A percentile compares a stretch with the other conserved stretches of the same genome.
Evolutionary conservation across 2,113 vertebrate genomes (phyloP).

Genomic region (Ctenodactylus gundi): DNA sequence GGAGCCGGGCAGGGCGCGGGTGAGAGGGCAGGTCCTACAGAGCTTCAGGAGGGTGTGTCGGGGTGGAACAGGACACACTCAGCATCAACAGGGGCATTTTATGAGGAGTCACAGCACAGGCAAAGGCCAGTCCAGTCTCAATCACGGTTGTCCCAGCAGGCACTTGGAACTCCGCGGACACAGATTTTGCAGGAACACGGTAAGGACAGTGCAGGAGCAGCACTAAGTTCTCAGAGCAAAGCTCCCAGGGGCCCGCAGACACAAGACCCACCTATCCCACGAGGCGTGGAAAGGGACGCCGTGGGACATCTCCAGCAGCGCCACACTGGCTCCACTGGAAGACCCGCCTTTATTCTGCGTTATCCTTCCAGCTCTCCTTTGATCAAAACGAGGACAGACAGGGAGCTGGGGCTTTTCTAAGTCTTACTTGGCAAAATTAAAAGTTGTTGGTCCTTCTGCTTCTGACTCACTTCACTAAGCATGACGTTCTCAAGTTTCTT

Average conservation of each 20-base stretch:
- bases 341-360: not conserved
- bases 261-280: not conserved
- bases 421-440: constrained; percentile 37
- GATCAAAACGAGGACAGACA: not conserved
- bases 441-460: not conserved
- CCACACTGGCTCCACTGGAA: not conserved
- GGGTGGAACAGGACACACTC: not conserved
- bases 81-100: no score
- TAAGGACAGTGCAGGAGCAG: rapidly evolving
- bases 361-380: constrained; percentile 33
- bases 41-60: rapidly evolving
- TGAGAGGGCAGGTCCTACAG: rapidly evolving
- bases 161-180: not conserved
- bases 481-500: no score
- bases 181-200: rapidly evolving
- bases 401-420: not conserved
- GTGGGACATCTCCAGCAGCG: not conserved
- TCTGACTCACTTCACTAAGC: no score
- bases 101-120: rapidly evolving
- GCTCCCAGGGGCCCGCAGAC: not conserved
- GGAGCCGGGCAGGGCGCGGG: rapidly evolving
- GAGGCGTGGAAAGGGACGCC: not conserved
- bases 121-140: not conserved
- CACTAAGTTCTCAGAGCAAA: no score
- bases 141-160: not conserved